Percentiles rank a stretch among this genome's conserved stretches.
phyloP scores from a whole-genome alignment of 30 jellyfish, hydroid and myxozoan species.

The Haliclystus octoradiatus region DNA sequence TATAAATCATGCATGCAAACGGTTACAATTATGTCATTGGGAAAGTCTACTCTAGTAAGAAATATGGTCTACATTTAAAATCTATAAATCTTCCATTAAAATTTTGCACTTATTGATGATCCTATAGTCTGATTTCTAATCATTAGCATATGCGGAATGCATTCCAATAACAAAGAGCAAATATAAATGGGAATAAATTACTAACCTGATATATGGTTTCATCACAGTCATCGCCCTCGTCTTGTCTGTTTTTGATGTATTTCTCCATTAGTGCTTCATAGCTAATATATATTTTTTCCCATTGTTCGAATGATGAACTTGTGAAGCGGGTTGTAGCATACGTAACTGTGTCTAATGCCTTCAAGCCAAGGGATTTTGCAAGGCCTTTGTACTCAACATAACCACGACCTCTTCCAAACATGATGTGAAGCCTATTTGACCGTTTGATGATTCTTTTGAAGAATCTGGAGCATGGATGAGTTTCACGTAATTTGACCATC shows the following conservation, averaged over 20 bases:
- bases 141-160: too few relatives aligned
- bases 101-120: too few relatives aligned
- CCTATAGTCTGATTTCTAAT: too few relatives aligned
- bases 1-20: too few relatives aligned
- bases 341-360: slow-evolving; percentile 10
- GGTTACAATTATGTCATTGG: too few relatives aligned
- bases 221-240: slow-evolving; percentile 9
- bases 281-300: slow-evolving; percentile 1
- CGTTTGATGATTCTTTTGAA: slow-evolving; percentile 4
- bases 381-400: slow-evolving; percentile 18
- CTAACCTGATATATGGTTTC: slow-evolving; percentile 13
- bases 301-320: slow-evolving; percentile 13
- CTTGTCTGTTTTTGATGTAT: background rate
- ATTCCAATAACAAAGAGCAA: too few relatives aligned
- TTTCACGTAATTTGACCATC: slow-evolving; percentile 17
- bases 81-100: too few relatives aligned
- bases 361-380: slow-evolving; percentile 8
- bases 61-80: too few relatives aligned
- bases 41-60: too few relatives aligned
- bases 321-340: slow-evolving; percentile 20
- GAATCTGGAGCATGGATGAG: background rate
- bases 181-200: too few relatives aligned
- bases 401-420: slow-evolving; percentile 17
- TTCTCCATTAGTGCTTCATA: slow-evolving; percentile 4
- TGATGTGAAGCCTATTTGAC: slow-evolving; percentile 4